These are phyloP conservation scores for Drosophila pachea DNA, from an alignment of 1,140 invertebrate genomes.

Conservation along the genomic window DNA sequence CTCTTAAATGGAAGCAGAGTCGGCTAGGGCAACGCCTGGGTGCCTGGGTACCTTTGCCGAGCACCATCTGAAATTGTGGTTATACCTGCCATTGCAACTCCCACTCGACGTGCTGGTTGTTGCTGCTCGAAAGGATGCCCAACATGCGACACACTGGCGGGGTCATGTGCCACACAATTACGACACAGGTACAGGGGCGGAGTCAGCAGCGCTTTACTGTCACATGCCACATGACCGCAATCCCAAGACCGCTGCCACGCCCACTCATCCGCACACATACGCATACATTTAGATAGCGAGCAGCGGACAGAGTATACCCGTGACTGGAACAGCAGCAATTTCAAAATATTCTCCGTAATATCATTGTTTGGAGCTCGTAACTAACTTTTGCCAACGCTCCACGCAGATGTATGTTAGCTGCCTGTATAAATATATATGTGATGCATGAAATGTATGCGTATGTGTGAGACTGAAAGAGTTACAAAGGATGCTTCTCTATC, in stretches of 20 bases:
- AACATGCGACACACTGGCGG: conserved; percentile 33
- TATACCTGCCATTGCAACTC: conserved; percentile 53
- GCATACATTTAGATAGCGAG: conserved; percentile 20
- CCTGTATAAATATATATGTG: neutral
- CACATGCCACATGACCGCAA: conserved; percentile 74
- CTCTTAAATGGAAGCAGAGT: no score
- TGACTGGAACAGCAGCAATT: conserved; percentile 52
- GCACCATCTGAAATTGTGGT: conserved; percentile 73
- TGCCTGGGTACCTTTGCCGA: conserved; percentile 40
- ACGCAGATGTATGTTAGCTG: conserved; percentile 36
- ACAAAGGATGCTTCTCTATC: conserved; percentile 47
- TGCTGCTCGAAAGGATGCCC: conserved; percentile 50
- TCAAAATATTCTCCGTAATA: conserved; percentile 78
- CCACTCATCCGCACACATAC: conserved; percentile 7
- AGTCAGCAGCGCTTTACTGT: conserved; percentile 65
- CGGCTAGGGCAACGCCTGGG: neutral
- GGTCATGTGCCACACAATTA: conserved; percentile 75
- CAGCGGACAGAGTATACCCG: conserved; percentile 9
- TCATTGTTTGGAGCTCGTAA: conserved; percentile 75
- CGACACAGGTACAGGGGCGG: conserved; percentile 65
- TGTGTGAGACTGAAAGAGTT: conserved; percentile 14
- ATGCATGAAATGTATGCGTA: neutral
- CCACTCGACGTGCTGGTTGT: conserved; percentile 24
- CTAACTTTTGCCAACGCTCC: conserved; percentile 65
- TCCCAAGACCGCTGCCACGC: conserved; percentile 48